Conservation (phyloP, 2,797 vertebrate genomes). For the Chelmon rostratus region DNA sequence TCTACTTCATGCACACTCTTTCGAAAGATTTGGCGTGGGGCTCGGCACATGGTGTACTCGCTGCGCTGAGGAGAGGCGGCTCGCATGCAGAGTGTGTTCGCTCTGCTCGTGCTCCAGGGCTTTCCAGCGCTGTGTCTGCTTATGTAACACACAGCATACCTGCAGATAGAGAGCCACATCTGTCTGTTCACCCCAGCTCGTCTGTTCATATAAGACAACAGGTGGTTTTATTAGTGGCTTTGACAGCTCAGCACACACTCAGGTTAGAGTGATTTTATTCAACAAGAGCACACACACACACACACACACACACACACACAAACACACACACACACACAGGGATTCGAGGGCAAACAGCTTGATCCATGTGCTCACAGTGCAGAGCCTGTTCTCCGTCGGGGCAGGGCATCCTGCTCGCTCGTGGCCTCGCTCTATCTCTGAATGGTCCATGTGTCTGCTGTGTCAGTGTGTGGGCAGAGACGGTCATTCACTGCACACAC, state of each 20-base stretch:
- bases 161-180: conserved; percentile 22
- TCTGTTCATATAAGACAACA: neutral
- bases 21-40: neutral
- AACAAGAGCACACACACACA: conserved; percentile 7
- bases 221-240: neutral
- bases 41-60: conserved; percentile 47
- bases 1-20: neutral
- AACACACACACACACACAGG: conserved; percentile 14
- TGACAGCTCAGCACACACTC: conserved; percentile 14
- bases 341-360: conserved; percentile 49
- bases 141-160: conserved; percentile 53
- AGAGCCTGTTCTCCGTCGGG: conserved; percentile 79
- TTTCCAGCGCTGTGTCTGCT: conserved; percentile 36
- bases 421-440: conserved; percentile 58
- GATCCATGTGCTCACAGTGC: conserved; percentile 68
- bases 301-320: conserved; percentile 18
- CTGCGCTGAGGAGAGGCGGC: neutral
- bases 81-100: conserved; percentile 21
- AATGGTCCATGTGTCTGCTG: conserved; percentile 64
- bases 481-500: conserved; percentile 6
- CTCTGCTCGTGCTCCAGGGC: conserved; percentile 39
- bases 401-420: conserved; percentile 78
- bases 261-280: conserved; percentile 1
- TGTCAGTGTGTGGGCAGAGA: conserved; percentile 38
- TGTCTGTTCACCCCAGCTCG: conserved; percentile 9